These are phyloP conservation scores for Mobula birostris DNA, from an alignment of 2,113 vertebrate genomes.

Conservation along the genomic window DNA sequence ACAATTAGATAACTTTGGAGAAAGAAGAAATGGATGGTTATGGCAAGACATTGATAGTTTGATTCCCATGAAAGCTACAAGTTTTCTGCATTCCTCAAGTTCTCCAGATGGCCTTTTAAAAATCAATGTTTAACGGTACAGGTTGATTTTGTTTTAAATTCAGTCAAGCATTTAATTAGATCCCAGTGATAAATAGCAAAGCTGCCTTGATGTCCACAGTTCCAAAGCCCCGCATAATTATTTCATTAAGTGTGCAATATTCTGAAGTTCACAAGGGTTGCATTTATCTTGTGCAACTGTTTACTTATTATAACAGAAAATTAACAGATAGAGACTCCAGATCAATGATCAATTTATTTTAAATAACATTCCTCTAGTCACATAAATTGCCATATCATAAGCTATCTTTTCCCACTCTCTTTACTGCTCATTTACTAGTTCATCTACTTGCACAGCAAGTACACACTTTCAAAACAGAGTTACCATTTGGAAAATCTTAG, in stretches of 20 bases:
- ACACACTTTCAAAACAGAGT: too few species aligned
- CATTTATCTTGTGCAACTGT: background rate
- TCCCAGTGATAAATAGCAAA: background rate
- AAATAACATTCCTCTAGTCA: too few species aligned
- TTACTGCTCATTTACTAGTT: background rate
- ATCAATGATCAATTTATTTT: background rate
- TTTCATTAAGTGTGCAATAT: background rate
- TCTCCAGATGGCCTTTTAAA: background rate
- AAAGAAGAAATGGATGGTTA: background rate
- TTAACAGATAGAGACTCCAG: background rate
- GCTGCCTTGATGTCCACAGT: background rate
- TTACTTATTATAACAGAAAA: background rate
- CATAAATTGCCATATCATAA: too few species aligned
- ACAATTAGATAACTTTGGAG: background rate
- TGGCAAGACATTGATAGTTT: background rate
- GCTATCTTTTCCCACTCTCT: background rate
- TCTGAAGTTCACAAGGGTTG: background rate
- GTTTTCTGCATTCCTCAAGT: background rate
- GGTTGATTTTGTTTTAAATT: background rate
- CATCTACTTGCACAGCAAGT: too few species aligned
- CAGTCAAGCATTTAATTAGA: background rate
- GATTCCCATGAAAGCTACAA: background rate
- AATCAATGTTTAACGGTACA: background rate
- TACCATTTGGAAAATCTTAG: too few species aligned
- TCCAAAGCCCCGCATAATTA: background rate